Conservation (phyloP, 2,797 vertebrate species). For the Rallus crepitans region DNA sequence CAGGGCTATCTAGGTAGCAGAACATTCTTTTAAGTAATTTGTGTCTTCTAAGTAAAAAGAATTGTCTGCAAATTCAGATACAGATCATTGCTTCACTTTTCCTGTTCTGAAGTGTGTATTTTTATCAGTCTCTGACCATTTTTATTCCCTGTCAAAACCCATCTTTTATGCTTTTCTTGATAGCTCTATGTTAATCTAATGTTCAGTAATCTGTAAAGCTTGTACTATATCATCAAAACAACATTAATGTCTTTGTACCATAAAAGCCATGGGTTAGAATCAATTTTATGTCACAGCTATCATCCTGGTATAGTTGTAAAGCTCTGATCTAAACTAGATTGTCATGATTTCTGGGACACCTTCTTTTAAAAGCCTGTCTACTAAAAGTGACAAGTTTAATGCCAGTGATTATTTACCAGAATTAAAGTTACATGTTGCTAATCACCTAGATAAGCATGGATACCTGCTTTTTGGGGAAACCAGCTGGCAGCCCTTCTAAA, state of each 20-base stretch:
- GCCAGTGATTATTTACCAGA: conserved; percentile 3
- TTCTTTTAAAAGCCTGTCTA: not conserved
- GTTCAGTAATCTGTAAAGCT: conserved; percentile 58
- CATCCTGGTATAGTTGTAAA: conserved; percentile 19
- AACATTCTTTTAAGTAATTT: conserved; percentile 32
- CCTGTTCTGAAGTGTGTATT: conserved; percentile 17
- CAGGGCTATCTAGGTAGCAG: not conserved
- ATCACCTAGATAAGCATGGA: not conserved
- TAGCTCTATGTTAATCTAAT: conserved; percentile 54
- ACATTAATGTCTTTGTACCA: conserved; percentile 14
- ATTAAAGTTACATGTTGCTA: not conserved
- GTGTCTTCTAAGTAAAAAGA: conserved; percentile 19
- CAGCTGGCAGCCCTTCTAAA: not conserved
- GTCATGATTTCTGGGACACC: not conserved
- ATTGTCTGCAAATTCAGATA: conserved; percentile 22
- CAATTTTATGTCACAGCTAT: conserved; percentile 51
- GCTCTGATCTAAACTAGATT: conserved; percentile 24
- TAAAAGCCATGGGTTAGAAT: conserved; percentile 54
- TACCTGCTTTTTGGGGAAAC: not conserved
- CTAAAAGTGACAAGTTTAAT: conserved; percentile 8
- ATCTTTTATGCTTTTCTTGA: conserved; percentile 54
- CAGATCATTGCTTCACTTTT: conserved; percentile 43
- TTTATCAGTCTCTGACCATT: conserved; percentile 35
- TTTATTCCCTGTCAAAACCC: conserved; percentile 47
- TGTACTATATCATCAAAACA: conserved; percentile 59